Evolutionary conservation across 35 echinoderm and acorn worm species (phyloP).

Genomic region (Patiria miniata): DNA sequence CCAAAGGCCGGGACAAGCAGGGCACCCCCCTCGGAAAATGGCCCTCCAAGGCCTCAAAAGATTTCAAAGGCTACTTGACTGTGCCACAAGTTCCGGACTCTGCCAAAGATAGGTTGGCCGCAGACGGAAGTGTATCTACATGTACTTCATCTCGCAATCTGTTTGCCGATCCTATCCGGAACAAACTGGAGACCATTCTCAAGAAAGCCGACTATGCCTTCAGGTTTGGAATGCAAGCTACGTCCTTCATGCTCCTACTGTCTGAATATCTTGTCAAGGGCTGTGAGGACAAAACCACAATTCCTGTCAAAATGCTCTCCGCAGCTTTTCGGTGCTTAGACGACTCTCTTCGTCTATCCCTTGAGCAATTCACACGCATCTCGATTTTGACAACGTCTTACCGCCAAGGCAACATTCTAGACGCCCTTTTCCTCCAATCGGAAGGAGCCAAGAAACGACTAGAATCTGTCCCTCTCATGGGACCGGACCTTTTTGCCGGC

Average conservation of each 20-base stretch:
- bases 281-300: neutral
- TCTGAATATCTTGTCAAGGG: neutral
- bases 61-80: neutral
- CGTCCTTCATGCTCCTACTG: conserved; percentile 1
- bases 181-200: neutral
- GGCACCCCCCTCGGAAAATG: too few species aligned
- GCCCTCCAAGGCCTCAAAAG: too few species aligned
- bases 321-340: neutral
- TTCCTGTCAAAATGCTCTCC: neutral
- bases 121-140: neutral
- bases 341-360: neutral
- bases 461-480: neutral
- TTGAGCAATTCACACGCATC: neutral
- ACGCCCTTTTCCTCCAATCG: neutral
- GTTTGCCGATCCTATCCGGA: neutral
- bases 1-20: too few species aligned
- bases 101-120: neutral
- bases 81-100: neutral
- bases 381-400: neutral
- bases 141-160: neutral
- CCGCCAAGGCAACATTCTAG: neutral
- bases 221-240: neutral
- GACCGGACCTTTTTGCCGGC: too few species aligned
- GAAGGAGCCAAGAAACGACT: neutral
- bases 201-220: neutral